A percentile compares a stretch with the other conserved stretches of the same genome.
Conservation (phyloP, 2,888 invertebrate genomes). For the Nomada fabriciana region DNA sequence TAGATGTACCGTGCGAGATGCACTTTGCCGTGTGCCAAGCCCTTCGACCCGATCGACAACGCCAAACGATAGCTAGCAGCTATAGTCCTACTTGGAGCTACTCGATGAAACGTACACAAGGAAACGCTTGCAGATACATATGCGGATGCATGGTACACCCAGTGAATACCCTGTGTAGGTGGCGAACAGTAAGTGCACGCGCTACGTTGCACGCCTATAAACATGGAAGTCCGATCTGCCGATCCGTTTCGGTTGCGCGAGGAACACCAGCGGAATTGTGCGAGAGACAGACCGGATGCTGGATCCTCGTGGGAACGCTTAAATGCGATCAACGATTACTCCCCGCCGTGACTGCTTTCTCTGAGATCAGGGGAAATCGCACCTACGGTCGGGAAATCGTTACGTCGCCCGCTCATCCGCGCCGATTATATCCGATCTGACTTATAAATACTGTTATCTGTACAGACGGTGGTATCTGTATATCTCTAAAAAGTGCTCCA, state of each 20-base stretch:
- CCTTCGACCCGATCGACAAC: slow-evolving; percentile 62
- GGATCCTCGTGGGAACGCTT: slow-evolving; percentile 70
- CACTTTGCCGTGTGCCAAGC: slow-evolving; percentile 55
- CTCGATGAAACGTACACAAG: slow-evolving; percentile 62
- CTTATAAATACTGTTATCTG: slow-evolving; percentile 1
- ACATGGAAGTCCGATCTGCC: slow-evolving; percentile 63
- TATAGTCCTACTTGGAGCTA: slow-evolving; percentile 38
- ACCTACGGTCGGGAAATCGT: slow-evolving; percentile 18
- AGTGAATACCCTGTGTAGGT: slow-evolving; percentile 60
- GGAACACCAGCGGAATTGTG: slow-evolving; percentile 54
- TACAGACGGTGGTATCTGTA: not conserved
- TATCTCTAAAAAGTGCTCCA: not conserved
- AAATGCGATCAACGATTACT: slow-evolving; percentile 64
- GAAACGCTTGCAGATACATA: slow-evolving; percentile 38
- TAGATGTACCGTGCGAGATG: slow-evolving; percentile 41
- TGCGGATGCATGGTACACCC: slow-evolving; percentile 50
- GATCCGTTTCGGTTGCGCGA: slow-evolving; percentile 67
- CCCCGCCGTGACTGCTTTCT: slow-evolving; percentile 19
- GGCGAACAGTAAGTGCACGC: slow-evolving; percentile 63
- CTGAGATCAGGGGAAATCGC: slow-evolving; percentile 19
- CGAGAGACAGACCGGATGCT: slow-evolving; percentile 18
- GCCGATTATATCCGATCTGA: not conserved
- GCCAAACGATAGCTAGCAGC: slow-evolving; percentile 32
- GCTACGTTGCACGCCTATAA: slow-evolving; percentile 58
- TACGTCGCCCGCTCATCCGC: slow-evolving; percentile 3